A percentile compares a stretch with the other conserved stretches of the same genome.
Conservation (phyloP, 2,797 vertebrate species). For the Linurgus olivaceus region DNA sequence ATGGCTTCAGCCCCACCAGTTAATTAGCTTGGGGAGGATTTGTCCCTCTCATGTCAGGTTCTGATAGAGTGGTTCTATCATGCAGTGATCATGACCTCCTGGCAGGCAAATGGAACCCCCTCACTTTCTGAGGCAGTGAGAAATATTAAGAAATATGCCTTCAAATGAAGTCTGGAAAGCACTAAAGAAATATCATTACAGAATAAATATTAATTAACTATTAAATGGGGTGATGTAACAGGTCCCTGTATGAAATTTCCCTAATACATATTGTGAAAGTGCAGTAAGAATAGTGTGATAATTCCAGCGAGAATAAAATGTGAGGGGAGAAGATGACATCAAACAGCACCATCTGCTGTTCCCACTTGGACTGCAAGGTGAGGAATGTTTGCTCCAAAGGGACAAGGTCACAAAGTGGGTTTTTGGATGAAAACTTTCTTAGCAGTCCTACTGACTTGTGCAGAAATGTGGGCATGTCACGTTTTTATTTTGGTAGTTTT, state of each 20-base stretch:
- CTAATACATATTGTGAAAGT: not conserved
- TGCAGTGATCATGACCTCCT: not conserved
- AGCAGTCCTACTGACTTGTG: not conserved
- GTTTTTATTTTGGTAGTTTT: not conserved
- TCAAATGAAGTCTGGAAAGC: not conserved
- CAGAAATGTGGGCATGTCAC: fast-evolving
- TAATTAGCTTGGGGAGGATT: not conserved
- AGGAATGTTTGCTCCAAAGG: not conserved
- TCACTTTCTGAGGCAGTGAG: not conserved
- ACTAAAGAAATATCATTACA: not conserved
- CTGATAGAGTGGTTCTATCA: not conserved
- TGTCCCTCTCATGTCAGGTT: not conserved
- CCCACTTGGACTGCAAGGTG: fast-evolving
- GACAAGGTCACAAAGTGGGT: not conserved
- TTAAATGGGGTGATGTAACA: not conserved
- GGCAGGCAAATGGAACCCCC: not conserved
- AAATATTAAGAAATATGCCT: not conserved
- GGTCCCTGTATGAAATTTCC: not conserved
- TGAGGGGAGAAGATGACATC: not conserved
- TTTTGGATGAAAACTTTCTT: not conserved
- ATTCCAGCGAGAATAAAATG: not conserved
- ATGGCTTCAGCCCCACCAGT: not conserved
- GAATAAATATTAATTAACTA: not conserved
- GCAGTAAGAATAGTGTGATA: fast-evolving
- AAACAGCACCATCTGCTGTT: conserved; percentile 70